Base-by-base conservation (phyloP, 2,113 vertebrate genomes). In the Noctilio leporinus region DNA sequence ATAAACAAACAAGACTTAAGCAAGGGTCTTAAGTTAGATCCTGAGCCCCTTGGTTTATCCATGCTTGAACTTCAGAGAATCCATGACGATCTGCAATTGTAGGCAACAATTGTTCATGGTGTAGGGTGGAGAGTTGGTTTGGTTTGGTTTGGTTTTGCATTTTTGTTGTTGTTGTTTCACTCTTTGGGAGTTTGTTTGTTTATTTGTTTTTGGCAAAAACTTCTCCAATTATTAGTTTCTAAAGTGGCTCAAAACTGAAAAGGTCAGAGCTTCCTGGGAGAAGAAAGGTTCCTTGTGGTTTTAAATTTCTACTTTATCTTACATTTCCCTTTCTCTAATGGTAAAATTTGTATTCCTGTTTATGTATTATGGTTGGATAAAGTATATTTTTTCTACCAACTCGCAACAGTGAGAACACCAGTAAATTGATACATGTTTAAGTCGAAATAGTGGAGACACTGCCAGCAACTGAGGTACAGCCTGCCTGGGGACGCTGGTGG, bases 271-370 rank as follows among this genome's bases (percentile, higher is more conserved):
- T 38, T 65, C 33, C 7, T n/a, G 4, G 19, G 45, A 77, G 38
- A 82, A 28, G 28, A 76, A 87, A 85, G 20, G 72, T 16, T 16
- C 53, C 19, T 83, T 4, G 2, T 14, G 24, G 28, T 40, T 76
- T 72, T 24, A 87, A 70, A 72, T 77, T 73, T 69, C 62, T 72
- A 59, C 57, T 45, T 49, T 81, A 55, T 17, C 5, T 64, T 51
- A 8, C 11, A 65, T n/a, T 94, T 91, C 62, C 85, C n/a, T 65
- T 93, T 94, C 38, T 88, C n/a, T 51, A 15, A 40, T 35, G 67
- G 22, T 53, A 70, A 15, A 9, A 5, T 91, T 73, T 91, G 4
- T 10, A 55, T 62, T 38, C 28, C 78, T 11, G 45, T 72, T 93
- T 30, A 10, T 38, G n/a, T 30, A 43, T 78, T 55, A 43, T 93